Conservation (phyloP, 2,113 vertebrate species). For the Hydrolagus affinis region DNA sequence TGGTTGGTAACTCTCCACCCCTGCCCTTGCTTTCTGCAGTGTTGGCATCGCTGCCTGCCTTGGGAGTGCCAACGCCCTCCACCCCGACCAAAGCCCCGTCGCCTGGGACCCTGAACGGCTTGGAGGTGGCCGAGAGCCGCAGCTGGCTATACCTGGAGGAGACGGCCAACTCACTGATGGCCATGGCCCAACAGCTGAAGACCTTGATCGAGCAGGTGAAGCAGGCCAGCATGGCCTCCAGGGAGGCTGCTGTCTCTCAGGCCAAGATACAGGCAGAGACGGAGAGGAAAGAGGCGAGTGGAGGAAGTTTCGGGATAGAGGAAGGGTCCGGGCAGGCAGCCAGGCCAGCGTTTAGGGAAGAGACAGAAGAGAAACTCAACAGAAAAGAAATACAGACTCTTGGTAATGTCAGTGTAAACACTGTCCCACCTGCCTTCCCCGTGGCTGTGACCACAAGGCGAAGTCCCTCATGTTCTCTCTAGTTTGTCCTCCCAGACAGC, state of each 20-base stretch:
- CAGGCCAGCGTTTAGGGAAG: background rate
- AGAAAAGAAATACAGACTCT: too few species aligned
- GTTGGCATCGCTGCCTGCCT: conserved; percentile 73
- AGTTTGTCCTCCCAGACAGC: background rate
- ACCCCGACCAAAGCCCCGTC: conserved; percentile 66
- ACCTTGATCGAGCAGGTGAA: conserved; percentile 80
- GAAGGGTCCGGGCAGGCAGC: too few species aligned
- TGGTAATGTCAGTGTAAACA: too few species aligned
- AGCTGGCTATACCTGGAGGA: conserved; percentile 89
- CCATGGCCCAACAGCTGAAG: conserved; percentile 86
- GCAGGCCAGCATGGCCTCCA: conserved; percentile 61
- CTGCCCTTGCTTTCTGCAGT: conserved; percentile 49
- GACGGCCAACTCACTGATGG: conserved; percentile 77
- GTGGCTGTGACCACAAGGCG: too few species aligned
- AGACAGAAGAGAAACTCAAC: too few species aligned
- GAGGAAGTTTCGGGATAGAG: background rate
- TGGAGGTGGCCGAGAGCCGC: conserved; percentile 68
- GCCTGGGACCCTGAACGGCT: conserved; percentile 51
- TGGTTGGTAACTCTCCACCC: background rate
- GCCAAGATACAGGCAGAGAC: conserved; percentile 57
- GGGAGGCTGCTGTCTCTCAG: conserved; percentile 45
- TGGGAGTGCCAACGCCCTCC: conserved; percentile 62
- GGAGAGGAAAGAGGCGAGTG: conserved; percentile 75
- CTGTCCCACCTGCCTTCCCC: too few species aligned
- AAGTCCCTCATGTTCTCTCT: background rate